Evolutionary conservation across 2,888 invertebrate species (phyloP), one percentile per base, ranked within the genome.

Genomic region (Frankliniella fusca): DNA sequence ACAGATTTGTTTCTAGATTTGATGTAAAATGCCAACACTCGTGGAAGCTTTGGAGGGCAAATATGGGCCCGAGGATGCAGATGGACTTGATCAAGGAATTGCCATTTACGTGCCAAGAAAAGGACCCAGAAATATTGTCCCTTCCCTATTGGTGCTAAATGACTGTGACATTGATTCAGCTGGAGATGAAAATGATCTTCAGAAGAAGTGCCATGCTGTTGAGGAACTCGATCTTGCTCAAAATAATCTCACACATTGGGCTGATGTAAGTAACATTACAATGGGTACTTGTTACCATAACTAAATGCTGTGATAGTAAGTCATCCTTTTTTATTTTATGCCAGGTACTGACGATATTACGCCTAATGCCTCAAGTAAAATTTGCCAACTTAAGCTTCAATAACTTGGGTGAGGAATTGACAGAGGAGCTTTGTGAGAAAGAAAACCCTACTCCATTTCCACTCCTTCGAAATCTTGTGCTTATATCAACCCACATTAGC

Each of bases 321-420:
- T 81, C 38, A 70, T 23, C 80, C 27, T 86, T 85, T 86, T 85
- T 85, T 80, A 83, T 81, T 84, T 84, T 83, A 80, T 87, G 87
- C 81, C 87, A 94, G 94, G 93, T 98, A 48, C 94, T 97, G 87
- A 93, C 93, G 83, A 95, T 98, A 86, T 88, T 98, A 84, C 92
- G 94, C 87, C 94, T 95, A 87, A 95, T 97, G 91, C 97, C 97
- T 49, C 92, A 93, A 85, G 93, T 98, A 84, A 93, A 95, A 86
- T 97, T 97, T 88, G 92, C 97, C 81, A 98, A 98, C 88, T 89
- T 98, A 85, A 97, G 97, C 88, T 96, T 96, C 89, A 98, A 98
- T 88, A 92, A 93, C 84, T 90, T 96, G 70, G 92, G 93, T 61
- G 93, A 93, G 82, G 93, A 94, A 81, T 89, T 95, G 50, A 84